These are phyloP conservation scores for Mus minutoides DNA, from an alignment of 2,797 vertebrate genomes.

Conservation along the genomic window DNA sequence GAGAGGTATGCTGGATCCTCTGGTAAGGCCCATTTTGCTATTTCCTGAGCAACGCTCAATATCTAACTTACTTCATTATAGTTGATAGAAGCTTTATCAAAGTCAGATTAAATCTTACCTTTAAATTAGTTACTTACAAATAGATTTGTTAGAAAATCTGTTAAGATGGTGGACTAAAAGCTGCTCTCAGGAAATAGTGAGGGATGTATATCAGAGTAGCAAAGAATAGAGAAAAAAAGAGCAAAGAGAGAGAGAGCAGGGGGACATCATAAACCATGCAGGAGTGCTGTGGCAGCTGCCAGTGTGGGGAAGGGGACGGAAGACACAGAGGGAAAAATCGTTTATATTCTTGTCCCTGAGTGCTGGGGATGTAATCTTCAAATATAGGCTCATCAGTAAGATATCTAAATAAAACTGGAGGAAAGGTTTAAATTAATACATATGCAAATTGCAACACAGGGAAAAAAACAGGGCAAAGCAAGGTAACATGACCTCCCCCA, in stretches of 20 bases:
- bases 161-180: not conserved
- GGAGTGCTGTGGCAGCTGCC: not conserved
- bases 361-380: not conserved
- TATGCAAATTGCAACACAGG: not conserved
- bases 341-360: not conserved
- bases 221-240: not conserved
- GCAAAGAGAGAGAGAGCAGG: not conserved
- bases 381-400: not conserved
- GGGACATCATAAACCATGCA: not conserved
- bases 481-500: not conserved
- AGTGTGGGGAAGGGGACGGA: not conserved
- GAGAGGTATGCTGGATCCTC: too few species aligned
- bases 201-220: not conserved
- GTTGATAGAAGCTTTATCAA: slow-evolving; percentile 12
- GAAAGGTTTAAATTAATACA: not conserved
- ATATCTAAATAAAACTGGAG: not conserved
- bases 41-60: slow-evolving; percentile 5
- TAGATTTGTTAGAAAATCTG: not conserved
- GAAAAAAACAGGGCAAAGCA: not conserved
- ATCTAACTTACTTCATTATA: not conserved
- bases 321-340: too few species aligned
- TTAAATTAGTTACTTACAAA: slow-evolving; percentile 10
- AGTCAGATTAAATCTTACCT: slow-evolving; percentile 2
- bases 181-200: not conserved
- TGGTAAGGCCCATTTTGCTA: not conserved